Conservation (phyloP, 35 echinoderm and acorn worm species). For the Stichopus chloronotus region DNA sequence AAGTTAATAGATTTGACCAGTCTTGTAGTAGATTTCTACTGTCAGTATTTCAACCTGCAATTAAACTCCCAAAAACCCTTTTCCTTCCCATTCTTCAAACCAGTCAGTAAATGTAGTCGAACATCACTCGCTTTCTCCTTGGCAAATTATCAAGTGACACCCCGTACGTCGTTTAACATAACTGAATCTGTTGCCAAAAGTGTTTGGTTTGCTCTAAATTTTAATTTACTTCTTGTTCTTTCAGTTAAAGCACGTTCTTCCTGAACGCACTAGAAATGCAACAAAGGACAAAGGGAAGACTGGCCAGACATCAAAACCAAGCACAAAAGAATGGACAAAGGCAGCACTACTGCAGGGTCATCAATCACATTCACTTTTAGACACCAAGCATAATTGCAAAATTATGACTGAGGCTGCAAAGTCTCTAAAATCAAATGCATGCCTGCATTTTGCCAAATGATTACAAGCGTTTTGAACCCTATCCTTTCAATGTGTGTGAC, state of each 20-base stretch:
- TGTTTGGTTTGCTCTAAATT: too few species aligned
- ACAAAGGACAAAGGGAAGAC: neutral
- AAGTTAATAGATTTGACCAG: too few species aligned
- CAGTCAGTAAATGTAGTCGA: too few species aligned
- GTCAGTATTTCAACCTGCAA: too few species aligned
- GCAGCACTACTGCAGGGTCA: neutral
- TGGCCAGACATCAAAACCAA: neutral
- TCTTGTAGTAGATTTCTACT: too few species aligned
- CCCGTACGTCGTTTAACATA: too few species aligned
- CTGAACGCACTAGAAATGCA: neutral
- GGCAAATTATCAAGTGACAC: too few species aligned
- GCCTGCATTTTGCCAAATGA: constrained; percentile 4
- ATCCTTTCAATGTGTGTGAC: neutral
- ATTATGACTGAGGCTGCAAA: neutral
- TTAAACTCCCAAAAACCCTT: too few species aligned
- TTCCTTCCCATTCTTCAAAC: too few species aligned
- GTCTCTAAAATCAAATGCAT: neutral
- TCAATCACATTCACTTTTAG: neutral
- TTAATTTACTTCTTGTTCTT: too few species aligned
- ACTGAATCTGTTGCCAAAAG: too few species aligned
- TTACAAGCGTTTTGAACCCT: neutral
- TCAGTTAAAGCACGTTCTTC: neutral
- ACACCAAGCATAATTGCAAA: neutral
- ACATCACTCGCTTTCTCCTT: too few species aligned
- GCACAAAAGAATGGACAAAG: neutral